These are phyloP conservation scores for Ellobium chinense DNA, from an alignment of 2,888 invertebrate species.

Conservation along the genomic window DNA sequence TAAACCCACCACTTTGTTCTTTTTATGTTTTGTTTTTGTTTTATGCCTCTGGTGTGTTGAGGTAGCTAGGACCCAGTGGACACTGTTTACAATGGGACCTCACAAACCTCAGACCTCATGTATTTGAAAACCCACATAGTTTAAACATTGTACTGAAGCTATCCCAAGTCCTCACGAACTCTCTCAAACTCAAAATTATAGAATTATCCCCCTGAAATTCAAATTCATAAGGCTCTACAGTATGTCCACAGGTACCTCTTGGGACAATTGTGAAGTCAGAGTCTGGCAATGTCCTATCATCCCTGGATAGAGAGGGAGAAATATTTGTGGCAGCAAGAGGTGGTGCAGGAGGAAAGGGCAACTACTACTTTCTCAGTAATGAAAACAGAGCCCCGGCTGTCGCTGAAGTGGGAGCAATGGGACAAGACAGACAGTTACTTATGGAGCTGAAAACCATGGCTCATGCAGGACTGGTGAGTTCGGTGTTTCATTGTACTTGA, in stretches of 20 bases:
- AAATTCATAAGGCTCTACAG: neutral
- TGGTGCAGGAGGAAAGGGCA: slow-evolving; percentile 97
- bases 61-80: too few species aligned
- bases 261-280: slow-evolving; percentile 86
- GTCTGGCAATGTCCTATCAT: slow-evolving; percentile 84
- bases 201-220: too few species aligned
- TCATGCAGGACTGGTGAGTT: slow-evolving; percentile 86
- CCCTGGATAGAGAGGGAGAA: slow-evolving; percentile 84
- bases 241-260: slow-evolving; percentile 85
- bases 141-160: too few species aligned
- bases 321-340: slow-evolving; percentile 96
- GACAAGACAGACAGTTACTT: slow-evolving; percentile 84
- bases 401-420: slow-evolving; percentile 91
- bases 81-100: too few species aligned
- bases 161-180: too few species aligned
- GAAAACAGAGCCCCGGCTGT: slow-evolving; percentile 88
- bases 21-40: too few species aligned
- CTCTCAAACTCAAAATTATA: too few species aligned
- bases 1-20: too few species aligned
- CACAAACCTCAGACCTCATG: too few species aligned
- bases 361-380: slow-evolving; percentile 92
- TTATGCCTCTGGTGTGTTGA: too few species aligned
- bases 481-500: too few species aligned
- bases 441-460: slow-evolving; percentile 96
- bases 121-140: too few species aligned